A percentile compares a stretch with the other conserved stretches of the same genome.
Conservation (phyloP, 2,113 vertebrate species). For the Canis aureus region DNA sequence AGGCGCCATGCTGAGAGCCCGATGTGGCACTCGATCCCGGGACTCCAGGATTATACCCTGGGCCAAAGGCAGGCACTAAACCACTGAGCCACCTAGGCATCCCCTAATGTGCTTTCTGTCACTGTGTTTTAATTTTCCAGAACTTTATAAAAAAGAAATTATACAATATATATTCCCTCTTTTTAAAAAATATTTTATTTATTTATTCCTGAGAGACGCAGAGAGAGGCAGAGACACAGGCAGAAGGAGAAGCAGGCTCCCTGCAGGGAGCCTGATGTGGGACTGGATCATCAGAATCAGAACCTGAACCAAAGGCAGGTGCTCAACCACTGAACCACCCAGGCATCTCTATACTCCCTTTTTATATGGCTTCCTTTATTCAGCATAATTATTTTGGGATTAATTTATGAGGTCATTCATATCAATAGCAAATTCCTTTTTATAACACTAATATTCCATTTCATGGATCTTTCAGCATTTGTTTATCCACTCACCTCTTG, state of each 20-base stretch:
- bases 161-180: background rate
- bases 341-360: background rate
- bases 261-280: no score
- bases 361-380: background rate
- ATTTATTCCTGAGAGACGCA: no score
- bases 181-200: background rate
- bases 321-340: no score
- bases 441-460: background rate
- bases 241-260: no score
- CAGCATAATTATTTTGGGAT: background rate
- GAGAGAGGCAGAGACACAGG: no score
- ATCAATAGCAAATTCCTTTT: background rate
- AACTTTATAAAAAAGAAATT: background rate
- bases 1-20: no score
- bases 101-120: background rate
- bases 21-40: no score
- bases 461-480: background rate
- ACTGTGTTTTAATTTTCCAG: background rate
- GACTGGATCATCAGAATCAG: no score
- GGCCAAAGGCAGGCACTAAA: no score
- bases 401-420: background rate
- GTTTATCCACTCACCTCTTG: background rate
- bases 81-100: no score
- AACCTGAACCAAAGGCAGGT: no score
- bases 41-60: no score